Conservation (phyloP, 1,140 invertebrate genomes). For the Lamellibrachia luymesi region DNA sequence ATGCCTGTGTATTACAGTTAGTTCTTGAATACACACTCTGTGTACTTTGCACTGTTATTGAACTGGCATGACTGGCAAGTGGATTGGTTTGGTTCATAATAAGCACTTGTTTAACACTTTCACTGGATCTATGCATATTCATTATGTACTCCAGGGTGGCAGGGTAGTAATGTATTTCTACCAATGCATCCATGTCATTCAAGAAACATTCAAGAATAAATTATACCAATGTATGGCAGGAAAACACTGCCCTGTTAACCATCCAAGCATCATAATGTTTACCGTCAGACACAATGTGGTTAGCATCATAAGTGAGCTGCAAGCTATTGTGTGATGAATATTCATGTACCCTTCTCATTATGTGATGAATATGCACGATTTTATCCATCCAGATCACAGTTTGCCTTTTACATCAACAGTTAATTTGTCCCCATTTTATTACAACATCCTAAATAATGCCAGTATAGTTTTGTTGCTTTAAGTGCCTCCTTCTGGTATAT, state of each 20-base stretch:
- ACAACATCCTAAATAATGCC: too few relatives aligned
- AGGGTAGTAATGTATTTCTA: neutral
- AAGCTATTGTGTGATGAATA: neutral
- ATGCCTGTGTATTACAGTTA: neutral
- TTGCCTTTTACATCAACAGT: too few relatives aligned
- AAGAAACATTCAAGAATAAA: neutral
- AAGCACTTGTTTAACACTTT: neutral
- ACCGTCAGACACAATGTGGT: too few relatives aligned
- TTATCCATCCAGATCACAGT: neutral
- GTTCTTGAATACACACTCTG: neutral
- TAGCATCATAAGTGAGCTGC: neutral
- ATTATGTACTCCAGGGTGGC: neutral
- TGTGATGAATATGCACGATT: neutral
- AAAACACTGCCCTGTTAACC: too few relatives aligned
- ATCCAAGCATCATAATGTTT: too few relatives aligned
- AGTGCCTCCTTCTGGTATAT: too few relatives aligned
- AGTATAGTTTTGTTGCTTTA: too few relatives aligned
- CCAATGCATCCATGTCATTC: neutral
- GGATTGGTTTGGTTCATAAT: neutral
- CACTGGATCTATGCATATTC: neutral
- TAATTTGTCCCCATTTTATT: too few relatives aligned
- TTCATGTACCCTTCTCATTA: neutral
- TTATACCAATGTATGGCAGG: neutral
- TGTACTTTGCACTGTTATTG: neutral
- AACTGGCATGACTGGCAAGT: neutral